Percentiles rank a stretch among this genome's conserved stretches.
Evolutionary conservation across 2,888 invertebrate genomes (phyloP).

Genomic region (Gibbula magus): DNA sequence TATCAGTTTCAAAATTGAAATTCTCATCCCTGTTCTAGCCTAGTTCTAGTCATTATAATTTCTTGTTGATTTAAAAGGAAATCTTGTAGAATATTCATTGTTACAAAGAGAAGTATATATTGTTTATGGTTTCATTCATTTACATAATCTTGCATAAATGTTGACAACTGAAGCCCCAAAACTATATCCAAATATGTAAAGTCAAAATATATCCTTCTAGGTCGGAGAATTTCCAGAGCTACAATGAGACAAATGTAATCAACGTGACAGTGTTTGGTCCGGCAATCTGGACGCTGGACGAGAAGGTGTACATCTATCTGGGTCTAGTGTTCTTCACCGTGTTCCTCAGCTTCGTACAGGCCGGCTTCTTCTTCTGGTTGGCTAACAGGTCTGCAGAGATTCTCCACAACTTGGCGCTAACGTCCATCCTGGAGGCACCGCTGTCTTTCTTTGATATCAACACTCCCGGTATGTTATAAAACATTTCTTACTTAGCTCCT

Average conservation of each 20-base stretch:
- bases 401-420: slow-evolving; percentile 50
- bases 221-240: slow-evolving; percentile 44
- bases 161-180: too few relatives aligned
- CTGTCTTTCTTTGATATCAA: slow-evolving; percentile 49
- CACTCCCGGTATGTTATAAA: slow-evolving; percentile 37
- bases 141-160: too few relatives aligned
- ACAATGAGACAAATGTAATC: not conserved
- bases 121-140: too few relatives aligned
- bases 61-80: too few relatives aligned
- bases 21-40: too few relatives aligned
- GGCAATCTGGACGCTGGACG: slow-evolving; percentile 32
- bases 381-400: slow-evolving; percentile 40
- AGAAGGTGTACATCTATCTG: slow-evolving; percentile 51
- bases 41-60: too few relatives aligned
- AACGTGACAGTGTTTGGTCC: slow-evolving; percentile 23
- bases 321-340: slow-evolving; percentile 46
- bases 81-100: too few relatives aligned
- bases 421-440: slow-evolving; percentile 52
- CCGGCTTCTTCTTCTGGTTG: slow-evolving; percentile 48
- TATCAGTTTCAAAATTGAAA: too few relatives aligned
- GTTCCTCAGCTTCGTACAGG: slow-evolving; percentile 49
- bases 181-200: not conserved
- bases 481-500: not conserved
- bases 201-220: slow-evolving; percentile 12
- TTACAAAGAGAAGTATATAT: too few relatives aligned